phyloP scores from a whole-genome alignment of 2,113 vertebrate genomes.

The Cavia aperea region DNA sequence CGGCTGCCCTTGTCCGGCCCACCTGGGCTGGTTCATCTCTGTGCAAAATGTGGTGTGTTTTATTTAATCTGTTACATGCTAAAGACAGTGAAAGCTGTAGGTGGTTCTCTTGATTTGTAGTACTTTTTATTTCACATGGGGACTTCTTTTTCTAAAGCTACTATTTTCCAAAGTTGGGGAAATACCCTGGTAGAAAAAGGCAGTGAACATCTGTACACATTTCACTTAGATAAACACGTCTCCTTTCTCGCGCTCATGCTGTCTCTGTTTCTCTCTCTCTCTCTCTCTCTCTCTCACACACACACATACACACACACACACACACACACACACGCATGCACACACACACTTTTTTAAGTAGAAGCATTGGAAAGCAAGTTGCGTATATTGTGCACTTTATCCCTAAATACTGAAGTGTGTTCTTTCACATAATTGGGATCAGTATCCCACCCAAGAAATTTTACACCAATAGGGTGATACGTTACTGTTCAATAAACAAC shows the following conservation, averaged over 20 bases:
- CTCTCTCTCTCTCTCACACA: too few species aligned
- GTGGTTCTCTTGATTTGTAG: not conserved
- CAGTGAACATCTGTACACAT: not conserved
- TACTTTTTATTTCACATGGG: not conserved
- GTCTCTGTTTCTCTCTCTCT: too few species aligned
- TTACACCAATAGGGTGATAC: not conserved
- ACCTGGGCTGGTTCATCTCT: not conserved
- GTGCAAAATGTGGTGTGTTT: rapidly evolving
- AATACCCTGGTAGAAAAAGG: not conserved
- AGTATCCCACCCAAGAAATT: not conserved
- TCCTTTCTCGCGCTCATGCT: rapidly evolving
- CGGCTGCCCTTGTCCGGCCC: rapidly evolving
- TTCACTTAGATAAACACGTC: not conserved
- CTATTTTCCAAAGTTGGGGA: not conserved
- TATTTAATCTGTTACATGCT: not conserved
- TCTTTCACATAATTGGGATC: too few species aligned
- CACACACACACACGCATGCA: not conserved
- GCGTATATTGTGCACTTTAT: not conserved
- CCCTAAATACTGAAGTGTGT: not conserved
- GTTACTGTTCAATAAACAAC: not conserved
- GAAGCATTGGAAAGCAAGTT: not conserved
- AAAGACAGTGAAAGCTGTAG: not conserved
- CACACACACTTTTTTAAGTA: not conserved
- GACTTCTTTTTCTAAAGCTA: not conserved
- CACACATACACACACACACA: not conserved